Percentiles rank a stretch among this genome's conserved stretches.
These are phyloP conservation scores for Lutjanus erythropterus DNA, from an alignment of 2,113 vertebrate genomes.

Conservation along the genomic window DNA sequence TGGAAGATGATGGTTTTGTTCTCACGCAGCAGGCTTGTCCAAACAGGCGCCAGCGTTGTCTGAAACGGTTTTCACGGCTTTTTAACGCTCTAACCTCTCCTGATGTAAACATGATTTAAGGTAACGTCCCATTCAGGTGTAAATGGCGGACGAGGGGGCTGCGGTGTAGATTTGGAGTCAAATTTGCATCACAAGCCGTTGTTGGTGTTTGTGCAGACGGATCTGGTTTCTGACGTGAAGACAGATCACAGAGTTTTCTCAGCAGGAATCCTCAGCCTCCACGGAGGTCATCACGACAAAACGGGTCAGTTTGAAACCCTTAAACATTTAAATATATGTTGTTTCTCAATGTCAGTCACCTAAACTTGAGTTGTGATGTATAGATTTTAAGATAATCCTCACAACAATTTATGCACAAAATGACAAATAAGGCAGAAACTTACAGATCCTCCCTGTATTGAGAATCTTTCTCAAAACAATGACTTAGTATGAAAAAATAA, in stretches of 20 bases:
- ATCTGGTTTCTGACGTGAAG: constrained; percentile 51
- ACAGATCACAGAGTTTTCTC: constrained; percentile 16
- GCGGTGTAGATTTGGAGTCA: constrained; percentile 58
- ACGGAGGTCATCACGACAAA: constrained; percentile 26
- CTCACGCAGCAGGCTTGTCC: constrained; percentile 80
- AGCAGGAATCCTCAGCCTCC: constrained; percentile 31
- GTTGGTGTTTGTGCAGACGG: constrained; percentile 46
- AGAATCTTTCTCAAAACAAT: too few species aligned
- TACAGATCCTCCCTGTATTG: too few species aligned
- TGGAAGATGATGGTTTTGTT: constrained; percentile 60
- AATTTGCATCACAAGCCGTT: constrained; percentile 73
- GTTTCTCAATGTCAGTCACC: background rate
- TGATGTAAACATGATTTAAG: constrained; percentile 73
- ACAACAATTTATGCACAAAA: background rate
- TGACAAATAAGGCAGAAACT: background rate
- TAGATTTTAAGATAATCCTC: background rate
- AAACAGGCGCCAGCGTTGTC: constrained; percentile 84
- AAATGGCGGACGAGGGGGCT: constrained; percentile 59
- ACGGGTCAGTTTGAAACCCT: background rate
- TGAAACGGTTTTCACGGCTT: constrained; percentile 39
- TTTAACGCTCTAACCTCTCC: constrained; percentile 48
- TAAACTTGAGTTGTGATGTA: background rate
- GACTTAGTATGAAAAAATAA: too few species aligned
- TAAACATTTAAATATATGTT: background rate
- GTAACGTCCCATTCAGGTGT: constrained; percentile 77